Base-by-base conservation (phyloP, 2,797 vertebrate species). In the Bufotes viridis region DNA sequence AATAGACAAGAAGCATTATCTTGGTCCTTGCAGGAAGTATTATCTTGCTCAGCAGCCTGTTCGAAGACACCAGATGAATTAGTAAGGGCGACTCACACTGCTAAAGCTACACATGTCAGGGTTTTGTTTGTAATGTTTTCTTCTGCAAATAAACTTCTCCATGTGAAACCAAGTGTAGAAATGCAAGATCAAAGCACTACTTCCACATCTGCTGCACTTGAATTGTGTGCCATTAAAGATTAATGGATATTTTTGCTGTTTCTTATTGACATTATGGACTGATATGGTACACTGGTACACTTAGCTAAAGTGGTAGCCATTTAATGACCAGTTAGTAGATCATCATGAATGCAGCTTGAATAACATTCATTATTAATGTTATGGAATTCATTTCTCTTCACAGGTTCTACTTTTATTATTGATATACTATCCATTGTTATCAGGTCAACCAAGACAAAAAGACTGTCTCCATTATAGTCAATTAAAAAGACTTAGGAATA, bases 11-110 rank as follows among this genome's bases (percentile, higher is more conserved):
- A 0, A 5, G n/a, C 74, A 12, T 84, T 93, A 88, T 93, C 91
- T 93, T 81, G 75, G 22, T 49, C 20, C 57, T 87, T 70, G 0
- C 91, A 90, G 89, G 69, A n/a, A 87, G 11, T 13, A 70, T 90
- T 92, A 90, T 91, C 90, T 91, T 86, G 61, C 90, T 91, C 55
- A 74, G 42, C 90, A 93, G 89, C 84, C 87, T 82, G 57, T 58
- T 86, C 86, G 85, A 34, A 82, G 86, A 58, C 72, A 86, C 88
- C 55, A 81, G 84, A 69, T 88, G 65, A 92, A 90, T 92, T 74
- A 63, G 76, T 87, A 90, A 87, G 69, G 84, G 87, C 90, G 89
- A 82, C 70, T 81, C 82, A 87, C 26, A 82, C 2, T 70, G 51
- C 84, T 79, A 58, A 87, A 82, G 85, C 93, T 90, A 85, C 87